Conservation (phyloP, 1,140 invertebrate genomes). For the Caenorhabditis brenneri region DNA sequence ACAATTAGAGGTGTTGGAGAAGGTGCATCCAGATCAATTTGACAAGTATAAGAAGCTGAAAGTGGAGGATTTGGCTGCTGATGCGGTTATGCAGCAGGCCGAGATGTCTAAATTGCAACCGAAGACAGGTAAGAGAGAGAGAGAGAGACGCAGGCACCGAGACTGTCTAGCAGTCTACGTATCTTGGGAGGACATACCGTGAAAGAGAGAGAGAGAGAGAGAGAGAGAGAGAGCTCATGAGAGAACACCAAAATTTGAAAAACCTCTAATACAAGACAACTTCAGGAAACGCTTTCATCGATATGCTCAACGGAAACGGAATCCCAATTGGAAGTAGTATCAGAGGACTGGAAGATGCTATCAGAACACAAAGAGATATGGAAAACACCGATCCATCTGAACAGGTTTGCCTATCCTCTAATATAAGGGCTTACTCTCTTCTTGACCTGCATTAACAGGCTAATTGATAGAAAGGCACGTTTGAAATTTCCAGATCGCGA, state of each 20-base stretch:
- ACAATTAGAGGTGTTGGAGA: constrained; percentile 61
- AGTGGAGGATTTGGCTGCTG: constrained; percentile 59
- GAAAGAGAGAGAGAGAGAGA: too few relatives aligned
- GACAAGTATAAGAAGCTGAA: constrained; percentile 63
- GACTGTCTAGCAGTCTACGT: too few relatives aligned
- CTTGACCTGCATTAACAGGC: too few relatives aligned
- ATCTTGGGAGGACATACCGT: too few relatives aligned
- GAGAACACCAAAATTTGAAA: too few relatives aligned
- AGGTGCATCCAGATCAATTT: constrained; percentile 64
- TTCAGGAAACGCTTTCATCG: constrained; percentile 57
- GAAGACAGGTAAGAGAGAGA: constrained; percentile 45
- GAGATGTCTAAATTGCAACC: constrained; percentile 54
- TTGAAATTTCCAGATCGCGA: constrained; percentile 56
- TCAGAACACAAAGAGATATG: constrained; percentile 58
- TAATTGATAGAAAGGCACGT: too few relatives aligned
- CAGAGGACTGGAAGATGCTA: constrained; percentile 62
- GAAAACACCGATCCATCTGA: constrained; percentile 58
- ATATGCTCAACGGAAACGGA: constrained; percentile 63
- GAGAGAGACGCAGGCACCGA: too few relatives aligned
- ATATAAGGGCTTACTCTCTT: too few relatives aligned
- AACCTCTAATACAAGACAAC: too few relatives aligned
- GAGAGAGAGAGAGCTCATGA: too few relatives aligned
- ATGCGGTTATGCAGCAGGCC: constrained; percentile 63
- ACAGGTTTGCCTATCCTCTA: too few relatives aligned
- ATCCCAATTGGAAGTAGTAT: constrained; percentile 62